Percentiles rank a stretch among this genome's conserved stretches.
Conservation (phyloP, 2,113 vertebrate genomes). For the Eubucco bourcierii region DNA sequence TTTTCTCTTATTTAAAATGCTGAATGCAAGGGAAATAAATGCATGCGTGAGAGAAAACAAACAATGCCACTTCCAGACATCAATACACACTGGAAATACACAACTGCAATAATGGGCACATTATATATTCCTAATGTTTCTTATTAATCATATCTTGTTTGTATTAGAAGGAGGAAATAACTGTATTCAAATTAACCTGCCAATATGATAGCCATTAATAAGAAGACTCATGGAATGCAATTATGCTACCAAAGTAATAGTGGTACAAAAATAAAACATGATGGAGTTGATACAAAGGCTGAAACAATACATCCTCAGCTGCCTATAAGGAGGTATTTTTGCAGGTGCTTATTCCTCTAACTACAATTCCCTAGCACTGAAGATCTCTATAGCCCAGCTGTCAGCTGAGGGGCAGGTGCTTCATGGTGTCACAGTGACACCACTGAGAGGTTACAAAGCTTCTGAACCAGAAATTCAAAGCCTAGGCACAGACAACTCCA, state of each 20-base stretch:
- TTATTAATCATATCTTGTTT: constrained; percentile 67
- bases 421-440: not conserved
- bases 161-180: constrained; percentile 52
- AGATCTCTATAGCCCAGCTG: not conserved
- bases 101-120: constrained; percentile 50
- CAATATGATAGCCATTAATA: constrained; percentile 55
- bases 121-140: constrained; percentile 61
- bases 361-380: not conserved
- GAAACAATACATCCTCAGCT: not conserved
- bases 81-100: constrained; percentile 40
- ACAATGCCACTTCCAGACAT: constrained; percentile 23
- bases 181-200: constrained; percentile 64
- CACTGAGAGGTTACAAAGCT: not conserved
- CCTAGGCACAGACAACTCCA: not conserved
- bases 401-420: not conserved
- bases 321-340: not conserved
- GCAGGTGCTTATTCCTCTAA: not conserved
- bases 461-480: not conserved
- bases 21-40: constrained; percentile 32
- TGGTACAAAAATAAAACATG: not conserved
- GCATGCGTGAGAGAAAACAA: not conserved
- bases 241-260: constrained; percentile 16
- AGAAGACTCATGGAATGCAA: constrained; percentile 32
- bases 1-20: constrained; percentile 29
- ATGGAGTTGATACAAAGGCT: not conserved